Evolutionary conservation across 2,113 vertebrate species (phyloP), one percentile per base, ranked within the genome.

Genomic region (Podarcis cretensis): DNA sequence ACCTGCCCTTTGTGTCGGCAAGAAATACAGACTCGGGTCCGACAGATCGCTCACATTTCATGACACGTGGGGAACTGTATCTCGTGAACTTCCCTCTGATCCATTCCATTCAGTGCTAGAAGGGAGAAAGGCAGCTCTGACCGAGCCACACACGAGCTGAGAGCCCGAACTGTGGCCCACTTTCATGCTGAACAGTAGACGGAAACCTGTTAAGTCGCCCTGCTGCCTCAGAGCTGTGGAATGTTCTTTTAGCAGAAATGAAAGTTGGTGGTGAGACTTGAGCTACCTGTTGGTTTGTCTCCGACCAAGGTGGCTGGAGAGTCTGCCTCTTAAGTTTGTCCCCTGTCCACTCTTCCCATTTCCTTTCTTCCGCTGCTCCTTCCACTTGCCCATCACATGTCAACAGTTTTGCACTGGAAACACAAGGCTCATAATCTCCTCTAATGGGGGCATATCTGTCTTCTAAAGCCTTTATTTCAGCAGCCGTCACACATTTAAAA

Each of bases 1-100:
- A 99, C 98, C 93, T 99, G 99, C 97, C 99, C 99, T 23, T 97
- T 99, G 97, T 99, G 99, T 97, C 98, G 99, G 92, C 98, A 99
- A 96, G 99, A 99, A 96, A 99, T 99, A 97, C 98, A 99, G 93
- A 99, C 97, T 57, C 97, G 99, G 87, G 98, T 99, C 97, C 98
- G 98, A 98, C 98, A 99, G 95, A 99, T 99, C 94, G 98, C 98
- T 89, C 99, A 99, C 89, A 98, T 99, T 95, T 99, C 99, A 98
- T 99, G 99, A 99, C 99, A 98, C 0, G 90, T 95, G 95, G 95
- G 95, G 86, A 93, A 88, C 13, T 0, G 66, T 43, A 82, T 79
- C 91, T 92, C 48, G 2, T 25, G 92, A 96, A 96, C 96, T 96
- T 84, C 80, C 93, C 96, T 96, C 89, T 92, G 90, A 89, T 90